Conservation (phyloP, 2,797 vertebrate genomes). For the Phalanger gymnotis region DNA sequence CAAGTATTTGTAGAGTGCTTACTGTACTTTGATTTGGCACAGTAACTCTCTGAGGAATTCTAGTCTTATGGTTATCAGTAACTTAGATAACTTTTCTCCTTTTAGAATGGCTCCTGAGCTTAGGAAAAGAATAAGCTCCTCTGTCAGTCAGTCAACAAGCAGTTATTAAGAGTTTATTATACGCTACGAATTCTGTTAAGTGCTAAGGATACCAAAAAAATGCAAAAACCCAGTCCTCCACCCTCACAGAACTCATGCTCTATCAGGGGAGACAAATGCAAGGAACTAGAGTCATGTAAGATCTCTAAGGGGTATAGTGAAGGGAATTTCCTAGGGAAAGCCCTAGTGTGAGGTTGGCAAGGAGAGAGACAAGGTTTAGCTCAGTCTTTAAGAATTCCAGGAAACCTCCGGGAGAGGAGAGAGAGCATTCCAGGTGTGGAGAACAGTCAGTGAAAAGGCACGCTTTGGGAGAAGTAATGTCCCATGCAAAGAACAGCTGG, state of each 20-base stretch:
- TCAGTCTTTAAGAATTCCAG: not conserved
- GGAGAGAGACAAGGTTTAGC: not conserved
- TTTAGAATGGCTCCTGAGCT: not conserved
- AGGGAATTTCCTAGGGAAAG: not conserved
- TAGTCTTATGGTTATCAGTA: too few species aligned
- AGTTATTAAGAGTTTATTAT: not conserved
- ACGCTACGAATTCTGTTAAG: not conserved
- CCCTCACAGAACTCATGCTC: not conserved
- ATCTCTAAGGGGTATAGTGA: not conserved
- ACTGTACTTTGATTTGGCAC: not conserved
- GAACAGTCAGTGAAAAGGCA: not conserved
- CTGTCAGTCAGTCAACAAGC: not conserved
- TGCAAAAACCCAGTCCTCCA: not conserved
- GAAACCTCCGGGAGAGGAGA: not conserved
- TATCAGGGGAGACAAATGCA: not conserved
- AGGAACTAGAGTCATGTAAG: not conserved
- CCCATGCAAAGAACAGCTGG: not conserved
- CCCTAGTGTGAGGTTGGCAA: not conserved
- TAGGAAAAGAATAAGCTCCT: not conserved
- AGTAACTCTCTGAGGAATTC: not conserved
- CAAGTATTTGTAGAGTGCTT: not conserved
- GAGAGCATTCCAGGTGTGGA: not conserved
- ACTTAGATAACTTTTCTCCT: not conserved
- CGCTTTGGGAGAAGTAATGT: not conserved
- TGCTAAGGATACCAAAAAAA: not conserved